Percentiles rank a stretch among this genome's conserved stretches.
Conservation (phyloP, 2,797 vertebrate species). For the Borostomias antarcticus region DNA sequence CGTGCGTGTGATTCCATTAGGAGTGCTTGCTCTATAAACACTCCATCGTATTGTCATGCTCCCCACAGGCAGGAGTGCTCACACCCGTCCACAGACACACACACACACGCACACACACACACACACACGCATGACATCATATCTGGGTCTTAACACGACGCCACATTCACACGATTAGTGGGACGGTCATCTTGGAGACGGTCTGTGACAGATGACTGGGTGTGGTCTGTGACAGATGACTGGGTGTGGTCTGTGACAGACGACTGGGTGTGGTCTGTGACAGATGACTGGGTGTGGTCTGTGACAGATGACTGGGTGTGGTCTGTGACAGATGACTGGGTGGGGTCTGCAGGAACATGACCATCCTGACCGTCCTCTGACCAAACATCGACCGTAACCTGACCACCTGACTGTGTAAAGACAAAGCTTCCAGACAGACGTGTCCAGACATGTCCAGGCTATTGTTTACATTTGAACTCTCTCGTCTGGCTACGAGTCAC, state of each 20-base stretch:
- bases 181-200: conserved; percentile 25
- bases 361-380: conserved; percentile 18
- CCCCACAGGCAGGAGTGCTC: too few relatives aligned
- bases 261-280: too few relatives aligned
- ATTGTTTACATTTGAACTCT: background rate
- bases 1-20: too few relatives aligned
- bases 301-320: too few relatives aligned
- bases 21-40: too few relatives aligned
- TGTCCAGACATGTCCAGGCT: background rate
- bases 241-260: too few relatives aligned
- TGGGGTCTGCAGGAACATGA: conserved; percentile 18
- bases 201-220: conserved; percentile 21
- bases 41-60: too few relatives aligned
- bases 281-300: too few relatives aligned
- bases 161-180: conserved; percentile 1
- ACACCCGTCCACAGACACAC: too few relatives aligned
- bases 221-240: too few relatives aligned
- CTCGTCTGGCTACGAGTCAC: background rate
- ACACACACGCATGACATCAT: conserved; percentile 10
- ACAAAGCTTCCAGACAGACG: background rate
- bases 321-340: too few relatives aligned
- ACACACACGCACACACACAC: too few relatives aligned
- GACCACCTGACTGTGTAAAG: background rate
- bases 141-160: background rate
- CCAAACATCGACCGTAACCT: background rate